These are phyloP conservation scores for Periophthalmodon schlosseri DNA, from an alignment of 2,113 vertebrate genomes.

Conservation along the genomic window DNA sequence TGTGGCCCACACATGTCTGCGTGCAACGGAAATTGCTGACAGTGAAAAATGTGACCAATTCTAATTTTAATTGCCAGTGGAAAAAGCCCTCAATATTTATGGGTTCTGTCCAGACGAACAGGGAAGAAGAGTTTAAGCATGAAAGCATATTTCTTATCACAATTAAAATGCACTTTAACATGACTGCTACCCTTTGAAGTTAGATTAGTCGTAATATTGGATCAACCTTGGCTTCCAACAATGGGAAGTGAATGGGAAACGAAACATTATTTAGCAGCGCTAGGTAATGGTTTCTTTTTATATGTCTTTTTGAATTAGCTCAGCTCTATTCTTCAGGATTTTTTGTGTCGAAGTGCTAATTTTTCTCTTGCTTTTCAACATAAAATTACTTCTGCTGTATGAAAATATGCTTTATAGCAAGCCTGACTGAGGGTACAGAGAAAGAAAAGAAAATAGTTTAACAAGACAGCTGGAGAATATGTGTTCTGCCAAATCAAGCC, in stretches of 20 bases:
- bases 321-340: slow-evolving; percentile 49
- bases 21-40: slow-evolving; percentile 68
- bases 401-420: slow-evolving; percentile 41
- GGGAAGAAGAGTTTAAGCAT: slow-evolving; percentile 62
- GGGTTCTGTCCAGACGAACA: slow-evolving; percentile 58
- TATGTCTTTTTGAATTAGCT: slow-evolving; percentile 49
- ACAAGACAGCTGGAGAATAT: background rate
- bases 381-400: slow-evolving; percentile 49
- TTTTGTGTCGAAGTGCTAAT: slow-evolving; percentile 23
- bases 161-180: slow-evolving; percentile 70
- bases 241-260: slow-evolving; percentile 47
- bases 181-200: slow-evolving; percentile 73
- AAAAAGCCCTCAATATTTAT: slow-evolving; percentile 65
- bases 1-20: slow-evolving; percentile 49
- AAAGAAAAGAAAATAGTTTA: slow-evolving; percentile 36
- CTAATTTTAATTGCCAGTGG: slow-evolving; percentile 71
- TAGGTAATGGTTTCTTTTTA: slow-evolving; percentile 57
- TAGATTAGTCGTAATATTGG: slow-evolving; percentile 69
- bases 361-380: slow-evolving; percentile 47
- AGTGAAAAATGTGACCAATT: slow-evolving; percentile 75
- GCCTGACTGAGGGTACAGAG: slow-evolving; percentile 45
- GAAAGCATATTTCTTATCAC: slow-evolving; percentile 72
- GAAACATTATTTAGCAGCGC: slow-evolving; percentile 61
- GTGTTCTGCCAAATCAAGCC: background rate
- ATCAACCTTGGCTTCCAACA: slow-evolving; percentile 61